Evolutionary conservation across 2,888 invertebrate species (phyloP).

Genomic region (Pristionchus exspectatus): DNA sequence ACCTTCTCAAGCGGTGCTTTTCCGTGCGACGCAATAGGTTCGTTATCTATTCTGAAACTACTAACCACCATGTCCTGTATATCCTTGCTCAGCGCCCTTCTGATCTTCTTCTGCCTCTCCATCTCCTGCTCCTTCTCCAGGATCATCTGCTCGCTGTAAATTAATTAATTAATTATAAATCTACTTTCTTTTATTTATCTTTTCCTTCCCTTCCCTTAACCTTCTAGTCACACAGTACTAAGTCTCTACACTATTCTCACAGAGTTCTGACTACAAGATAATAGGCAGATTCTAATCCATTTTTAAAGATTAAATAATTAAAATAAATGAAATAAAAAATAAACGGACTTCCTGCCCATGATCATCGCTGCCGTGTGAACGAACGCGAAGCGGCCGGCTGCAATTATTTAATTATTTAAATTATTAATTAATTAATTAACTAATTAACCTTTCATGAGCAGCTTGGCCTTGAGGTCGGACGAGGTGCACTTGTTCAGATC

Average conservation of each 20-base stretch:
- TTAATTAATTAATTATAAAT: not conserved
- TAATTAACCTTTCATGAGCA: not conserved
- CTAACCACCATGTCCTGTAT: not conserved
- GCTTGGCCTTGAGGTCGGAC: not conserved
- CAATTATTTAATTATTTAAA: not conserved
- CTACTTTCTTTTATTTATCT: not conserved
- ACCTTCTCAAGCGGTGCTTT: no score
- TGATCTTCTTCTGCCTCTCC: not conserved
- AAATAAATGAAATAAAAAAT: not conserved
- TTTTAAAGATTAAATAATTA: not conserved
- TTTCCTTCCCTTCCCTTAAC: no score
- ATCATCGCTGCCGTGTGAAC: slow-evolving; percentile 3
- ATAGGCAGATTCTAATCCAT: not conserved
- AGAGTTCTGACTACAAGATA: no score
- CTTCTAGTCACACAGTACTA: no score
- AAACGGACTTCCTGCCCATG: not conserved
- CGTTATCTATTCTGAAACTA: no score
- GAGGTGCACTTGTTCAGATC: not conserved
- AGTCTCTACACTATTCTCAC: no score
- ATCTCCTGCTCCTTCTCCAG: not conserved
- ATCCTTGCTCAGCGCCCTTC: not conserved
- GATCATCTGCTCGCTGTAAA: not conserved
- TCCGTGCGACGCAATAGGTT: no score
- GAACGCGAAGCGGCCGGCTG: not conserved
- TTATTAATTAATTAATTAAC: not conserved